Conservation (phyloP, 2,113 vertebrate genomes). For the Pseudorhombus dupliciocellatus region DNA sequence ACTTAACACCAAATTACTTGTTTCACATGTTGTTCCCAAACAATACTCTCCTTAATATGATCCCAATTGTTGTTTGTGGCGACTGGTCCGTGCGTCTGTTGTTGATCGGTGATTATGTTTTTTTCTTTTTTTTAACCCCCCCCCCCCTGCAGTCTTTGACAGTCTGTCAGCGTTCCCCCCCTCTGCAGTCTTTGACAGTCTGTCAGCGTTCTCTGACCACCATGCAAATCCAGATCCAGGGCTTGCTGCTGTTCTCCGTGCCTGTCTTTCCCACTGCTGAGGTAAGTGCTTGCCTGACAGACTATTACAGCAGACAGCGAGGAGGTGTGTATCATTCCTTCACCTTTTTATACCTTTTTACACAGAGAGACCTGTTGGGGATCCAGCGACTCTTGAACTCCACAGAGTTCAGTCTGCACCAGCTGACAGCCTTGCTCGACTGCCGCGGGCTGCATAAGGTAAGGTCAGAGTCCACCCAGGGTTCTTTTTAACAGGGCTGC, state of each 20-base stretch:
- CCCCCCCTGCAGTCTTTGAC: neutral
- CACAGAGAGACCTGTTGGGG: conserved; percentile 90
- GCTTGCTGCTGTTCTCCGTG: conserved; percentile 85
- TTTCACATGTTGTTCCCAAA: conserved; percentile 48
- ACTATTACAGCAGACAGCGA: conserved; percentile 27
- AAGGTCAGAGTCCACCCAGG: conserved; percentile 40
- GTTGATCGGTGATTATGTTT: conserved; percentile 44
- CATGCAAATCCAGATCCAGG: conserved; percentile 92
- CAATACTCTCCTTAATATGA: conserved; percentile 46
- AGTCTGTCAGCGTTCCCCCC: neutral
- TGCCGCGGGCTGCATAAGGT: conserved; percentile 97
- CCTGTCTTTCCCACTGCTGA: conserved; percentile 88
- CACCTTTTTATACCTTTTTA: conserved; percentile 40
- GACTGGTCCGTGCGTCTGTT: conserved; percentile 18
- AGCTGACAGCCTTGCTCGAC: conserved; percentile 92
- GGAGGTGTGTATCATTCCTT: conserved; percentile 44
- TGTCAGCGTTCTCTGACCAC: conserved; percentile 92
- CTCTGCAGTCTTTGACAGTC: conserved; percentile 84
- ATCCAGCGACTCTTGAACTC: conserved; percentile 91
- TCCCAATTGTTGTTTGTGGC: conserved; percentile 44
- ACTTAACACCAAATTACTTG: conserved; percentile 58
- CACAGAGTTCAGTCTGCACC: conserved; percentile 90
- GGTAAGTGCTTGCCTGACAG: conserved; percentile 76
- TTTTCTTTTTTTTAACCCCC: neutral
- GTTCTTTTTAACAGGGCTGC: conserved; percentile 42